Conservation (phyloP, 2,113 vertebrate species). For the Lonchura striata region DNA sequence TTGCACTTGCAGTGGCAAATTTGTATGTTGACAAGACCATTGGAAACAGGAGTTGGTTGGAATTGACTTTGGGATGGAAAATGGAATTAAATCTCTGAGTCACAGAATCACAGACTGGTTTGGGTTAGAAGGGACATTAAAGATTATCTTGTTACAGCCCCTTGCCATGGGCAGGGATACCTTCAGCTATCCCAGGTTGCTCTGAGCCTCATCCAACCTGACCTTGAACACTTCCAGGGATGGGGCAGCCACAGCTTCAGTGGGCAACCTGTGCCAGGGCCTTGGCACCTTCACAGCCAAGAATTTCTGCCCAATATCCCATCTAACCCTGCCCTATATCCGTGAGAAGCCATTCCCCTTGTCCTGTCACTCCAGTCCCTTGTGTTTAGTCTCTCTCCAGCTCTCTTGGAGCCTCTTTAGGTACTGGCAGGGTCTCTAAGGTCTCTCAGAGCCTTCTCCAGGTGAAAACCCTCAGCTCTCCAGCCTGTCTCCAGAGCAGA, state of each 20-base stretch:
- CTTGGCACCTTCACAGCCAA: not conserved
- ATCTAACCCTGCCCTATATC: not conserved
- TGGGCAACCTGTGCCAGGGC: not conserved
- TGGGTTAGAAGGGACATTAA: not conserved
- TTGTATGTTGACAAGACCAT: not conserved
- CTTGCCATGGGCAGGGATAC: not conserved
- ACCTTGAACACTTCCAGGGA: not conserved
- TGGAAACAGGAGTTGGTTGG: not conserved
- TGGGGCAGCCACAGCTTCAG: not conserved
- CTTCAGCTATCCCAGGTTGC: not conserved
- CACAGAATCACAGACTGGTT: not conserved
- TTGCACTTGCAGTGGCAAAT: not conserved
- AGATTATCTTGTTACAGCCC: not conserved
- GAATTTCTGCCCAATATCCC: not conserved
- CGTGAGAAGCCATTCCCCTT: not conserved
- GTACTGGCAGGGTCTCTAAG: not conserved
- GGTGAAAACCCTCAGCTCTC: not conserved
- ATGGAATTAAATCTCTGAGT: not conserved
- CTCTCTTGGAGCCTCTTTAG: not conserved
- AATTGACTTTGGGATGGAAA: not conserved
- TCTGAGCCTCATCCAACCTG: not conserved
- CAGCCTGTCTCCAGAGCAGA: not conserved
- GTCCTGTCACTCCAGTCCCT: not conserved
- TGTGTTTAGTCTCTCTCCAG: not conserved
- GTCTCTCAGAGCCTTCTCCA: not conserved